Base-by-base conservation (phyloP, 2,888 invertebrate genomes). In the Andrena trimmerana region DNA sequence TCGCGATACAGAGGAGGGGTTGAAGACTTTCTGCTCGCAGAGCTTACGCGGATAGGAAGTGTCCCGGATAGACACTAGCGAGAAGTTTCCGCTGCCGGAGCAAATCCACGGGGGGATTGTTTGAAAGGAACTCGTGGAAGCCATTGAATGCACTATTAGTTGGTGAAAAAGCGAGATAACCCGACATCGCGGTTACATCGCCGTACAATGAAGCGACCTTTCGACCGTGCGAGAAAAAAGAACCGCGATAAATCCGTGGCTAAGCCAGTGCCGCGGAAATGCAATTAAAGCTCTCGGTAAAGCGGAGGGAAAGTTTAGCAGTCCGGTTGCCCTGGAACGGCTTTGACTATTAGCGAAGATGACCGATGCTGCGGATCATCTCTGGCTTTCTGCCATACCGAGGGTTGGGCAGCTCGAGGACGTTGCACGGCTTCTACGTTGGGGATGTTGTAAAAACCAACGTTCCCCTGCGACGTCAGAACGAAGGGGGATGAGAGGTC, bases 211-310 rank as follows among this genome's bases (percentile, higher is more conserved):
- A 48, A 48, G 59, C 80, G 75, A 78, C 75, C 70, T 81, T 78
- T 75, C 76, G 85, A 86, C 87, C 78, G 84, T 57, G 65, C 54
- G 83, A 78, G 86, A 90, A 83, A 87, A 24, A 57, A 20, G 20
- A 57, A 87, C 60, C 69, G 84, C 86, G 83, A 88, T 89, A 88
- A 90, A 90, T 81, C 75, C 60, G 74, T 16, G 72, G 78, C 33
- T 27, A 24, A 62, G 72, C 67, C 59, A 50, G 42, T 70, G 80
- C 63, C 79, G 78, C 76, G 78, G 79, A 85, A 88, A 81, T 81
- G 87, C 87, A 90, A 91, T 91, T 89, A 91, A 90, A 90, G 86
- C 83, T 80, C 78, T 70, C 70, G 76, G 8, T 10, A 50, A 29
- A 59, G 27, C 50, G 29, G 62, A 52, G 48, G 29, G 36, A 78